Evolutionary conservation across 2,113 vertebrate species (phyloP).

Genomic region (Strigops habroptila): DNA sequence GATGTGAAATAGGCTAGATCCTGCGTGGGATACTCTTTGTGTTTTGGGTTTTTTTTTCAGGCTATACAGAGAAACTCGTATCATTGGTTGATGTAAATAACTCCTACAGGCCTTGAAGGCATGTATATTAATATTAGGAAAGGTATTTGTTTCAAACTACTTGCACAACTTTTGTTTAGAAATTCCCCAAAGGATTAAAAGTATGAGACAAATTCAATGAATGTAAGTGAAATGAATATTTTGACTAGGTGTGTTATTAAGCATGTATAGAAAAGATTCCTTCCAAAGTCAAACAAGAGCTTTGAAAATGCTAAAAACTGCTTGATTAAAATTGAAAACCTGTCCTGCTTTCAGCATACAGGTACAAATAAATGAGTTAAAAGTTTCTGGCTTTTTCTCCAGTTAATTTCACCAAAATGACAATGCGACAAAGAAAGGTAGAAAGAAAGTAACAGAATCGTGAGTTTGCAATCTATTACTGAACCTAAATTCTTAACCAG

Average conservation of each 20-base stretch:
- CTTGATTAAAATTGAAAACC: neutral
- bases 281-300: neutral
- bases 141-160: neutral
- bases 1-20: neutral
- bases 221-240: neutral
- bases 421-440: neutral
- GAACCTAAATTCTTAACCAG: neutral
- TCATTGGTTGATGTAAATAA: neutral
- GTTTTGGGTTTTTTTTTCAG: fast-evolving
- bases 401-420: neutral
- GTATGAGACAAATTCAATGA: neutral
- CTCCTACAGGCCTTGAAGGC: neutral
- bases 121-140: neutral
- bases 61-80: neutral
- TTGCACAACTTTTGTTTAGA: neutral
- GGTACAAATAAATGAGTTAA: neutral
- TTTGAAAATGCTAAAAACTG: neutral
- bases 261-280: neutral
- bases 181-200: neutral
- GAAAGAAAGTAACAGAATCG: neutral
- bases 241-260: neutral
- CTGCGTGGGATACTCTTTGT: neutral
- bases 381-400: neutral
- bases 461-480: neutral
- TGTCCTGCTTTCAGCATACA: neutral